These are phyloP conservation scores for Lophochroa leadbeateri DNA, from an alignment of 2,113 vertebrate genomes.

Conservation along the genomic window DNA sequence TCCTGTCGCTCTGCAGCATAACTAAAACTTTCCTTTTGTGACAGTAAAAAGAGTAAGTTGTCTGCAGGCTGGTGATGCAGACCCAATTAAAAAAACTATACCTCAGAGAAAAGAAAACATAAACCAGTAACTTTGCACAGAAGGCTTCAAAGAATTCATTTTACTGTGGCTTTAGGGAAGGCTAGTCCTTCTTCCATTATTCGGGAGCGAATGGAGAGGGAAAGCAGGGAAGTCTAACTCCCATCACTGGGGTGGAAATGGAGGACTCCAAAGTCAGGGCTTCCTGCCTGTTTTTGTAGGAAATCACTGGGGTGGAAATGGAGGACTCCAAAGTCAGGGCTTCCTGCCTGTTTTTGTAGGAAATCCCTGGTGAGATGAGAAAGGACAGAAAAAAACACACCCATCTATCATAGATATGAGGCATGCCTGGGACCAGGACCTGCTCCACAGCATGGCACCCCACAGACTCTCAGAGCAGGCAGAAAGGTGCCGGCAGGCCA, in stretches of 20 bases:
- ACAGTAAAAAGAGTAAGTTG: not conserved
- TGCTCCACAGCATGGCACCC: not conserved
- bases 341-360: not conserved
- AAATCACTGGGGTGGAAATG: not conserved
- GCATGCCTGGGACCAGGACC: not conserved
- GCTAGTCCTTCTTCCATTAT: not conserved
- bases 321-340: not conserved
- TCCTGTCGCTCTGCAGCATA: not conserved
- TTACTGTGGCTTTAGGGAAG: not conserved
- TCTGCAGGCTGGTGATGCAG: not conserved
- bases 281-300: not conserved
- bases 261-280: not conserved
- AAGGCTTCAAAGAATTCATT: not conserved
- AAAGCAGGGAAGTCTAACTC: not conserved
- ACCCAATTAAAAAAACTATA: not conserved
- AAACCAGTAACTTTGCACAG: not conserved
- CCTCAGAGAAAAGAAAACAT: not conserved
- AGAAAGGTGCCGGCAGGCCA: not conserved
- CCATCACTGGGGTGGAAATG: rapidly evolving
- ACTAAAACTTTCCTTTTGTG: not conserved
- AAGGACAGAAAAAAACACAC: not conserved
- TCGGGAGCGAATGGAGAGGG: not conserved
- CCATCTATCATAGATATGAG: not conserved
- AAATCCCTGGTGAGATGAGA: not conserved
- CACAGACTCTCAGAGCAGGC: not conserved